Percentiles rank a stretch among this genome's conserved stretches.
These are phyloP conservation scores for Erebia ligea DNA, from an alignment of 2,888 invertebrate species.

Conservation along the genomic window DNA sequence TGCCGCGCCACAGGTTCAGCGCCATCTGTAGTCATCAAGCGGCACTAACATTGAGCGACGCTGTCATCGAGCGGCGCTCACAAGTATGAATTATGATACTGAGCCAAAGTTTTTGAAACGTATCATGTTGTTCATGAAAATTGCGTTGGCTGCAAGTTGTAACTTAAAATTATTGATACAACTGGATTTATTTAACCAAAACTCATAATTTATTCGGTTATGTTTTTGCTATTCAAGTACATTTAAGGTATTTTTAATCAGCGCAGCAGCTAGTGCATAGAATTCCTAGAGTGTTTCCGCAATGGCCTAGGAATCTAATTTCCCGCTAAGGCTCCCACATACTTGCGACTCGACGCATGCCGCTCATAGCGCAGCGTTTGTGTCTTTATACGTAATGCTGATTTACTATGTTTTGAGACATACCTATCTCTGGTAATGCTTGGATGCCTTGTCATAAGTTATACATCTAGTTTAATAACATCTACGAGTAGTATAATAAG, in stretches of 20 bases:
- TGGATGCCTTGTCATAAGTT: background rate
- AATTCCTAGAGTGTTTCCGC: slow-evolving; percentile 30
- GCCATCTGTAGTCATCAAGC: no score
- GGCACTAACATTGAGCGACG: no score
- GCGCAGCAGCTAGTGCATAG: slow-evolving; percentile 19
- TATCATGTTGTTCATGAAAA: no score
- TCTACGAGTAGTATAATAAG: no score
- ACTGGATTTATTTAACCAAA: background rate
- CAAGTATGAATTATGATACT: no score
- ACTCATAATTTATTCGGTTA: background rate
- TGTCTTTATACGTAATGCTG: slow-evolving; percentile 23
- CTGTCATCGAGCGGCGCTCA: no score
- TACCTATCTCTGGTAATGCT: background rate
- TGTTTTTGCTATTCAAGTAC: slow-evolving; percentile 9
- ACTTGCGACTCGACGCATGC: slow-evolving; percentile 18
- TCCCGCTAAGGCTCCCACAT: slow-evolving; percentile 31
- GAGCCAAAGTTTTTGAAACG: no score
- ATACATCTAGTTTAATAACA: background rate
- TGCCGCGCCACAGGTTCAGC: no score
- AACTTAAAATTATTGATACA: background rate
- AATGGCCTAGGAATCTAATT: slow-evolving; percentile 40
- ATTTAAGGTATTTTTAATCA: slow-evolving; percentile 37
- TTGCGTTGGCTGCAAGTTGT: background rate
- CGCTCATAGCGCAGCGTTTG: slow-evolving; percentile 22
- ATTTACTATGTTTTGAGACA: slow-evolving; percentile 22